Evolutionary conservation across 2,113 vertebrate genomes (phyloP), one percentile per base, ranked within the genome.

Genomic region (Salvator merianae): DNA sequence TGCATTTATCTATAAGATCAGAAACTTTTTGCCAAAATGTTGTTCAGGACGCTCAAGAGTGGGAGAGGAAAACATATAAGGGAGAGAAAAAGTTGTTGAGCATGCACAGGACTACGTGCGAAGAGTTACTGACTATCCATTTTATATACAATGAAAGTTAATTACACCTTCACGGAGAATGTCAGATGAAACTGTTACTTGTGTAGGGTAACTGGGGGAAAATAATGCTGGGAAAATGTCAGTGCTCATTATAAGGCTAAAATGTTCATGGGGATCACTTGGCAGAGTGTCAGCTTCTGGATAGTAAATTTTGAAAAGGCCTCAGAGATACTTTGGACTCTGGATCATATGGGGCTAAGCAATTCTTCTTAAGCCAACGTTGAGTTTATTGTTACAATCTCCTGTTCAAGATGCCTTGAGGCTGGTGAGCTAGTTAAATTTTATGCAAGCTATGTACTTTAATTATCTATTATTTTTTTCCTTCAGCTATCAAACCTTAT

Each of bases 211-310:
- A 50, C 78, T 68, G 78, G 65, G 43, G 65, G n/a, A 0, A 53
- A 80, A 80, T 80, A 47, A 80, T 50, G 65, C 78, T 69, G 78
- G 50, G 78, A 80, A 80, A 80, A 80, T 69, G 78, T 80, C 78
- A 80, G 78, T 40, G 62, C 65, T 80, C 78, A 80, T 80, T 80
- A 80, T 34, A 80, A 80, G 65, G 78, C 65, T 69, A 80, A 69
- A 80, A 80, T 47, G 10, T 80, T 69, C 78, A 69, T 43, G 9
- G 22, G 47, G 65, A 69, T 80, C 65, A 68, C 40, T 80, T 80
- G 63, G 63, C 65, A 34, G 78, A 69, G 40, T 30, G 43, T 69
- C 78, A 80, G 43, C 47, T n/a, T 69, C 65, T n/a, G 34, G 78
- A 65, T 50, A 69, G 78, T 53, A 80, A 80, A 69, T 69, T 80